Evolutionary conservation across 2,113 vertebrate species (phyloP).

Genomic region (Peromyscus polionotus): DNA sequence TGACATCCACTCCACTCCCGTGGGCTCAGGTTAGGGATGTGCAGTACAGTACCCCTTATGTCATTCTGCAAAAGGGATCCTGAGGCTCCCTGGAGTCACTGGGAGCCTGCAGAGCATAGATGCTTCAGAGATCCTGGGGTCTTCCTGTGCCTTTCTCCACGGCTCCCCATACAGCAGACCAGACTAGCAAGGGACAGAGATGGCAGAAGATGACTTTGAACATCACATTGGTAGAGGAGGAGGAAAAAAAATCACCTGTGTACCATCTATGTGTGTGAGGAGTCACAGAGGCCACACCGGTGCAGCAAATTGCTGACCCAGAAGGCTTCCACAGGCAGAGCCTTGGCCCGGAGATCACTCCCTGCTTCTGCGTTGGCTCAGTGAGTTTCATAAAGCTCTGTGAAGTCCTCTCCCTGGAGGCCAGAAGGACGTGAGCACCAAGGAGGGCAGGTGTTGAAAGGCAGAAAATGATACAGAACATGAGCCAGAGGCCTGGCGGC

Average conservation of each 20-base stretch:
- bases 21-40: background rate
- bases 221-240: background rate
- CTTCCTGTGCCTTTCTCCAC: background rate
- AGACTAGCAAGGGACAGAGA: background rate
- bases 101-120: background rate
- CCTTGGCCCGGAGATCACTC: background rate
- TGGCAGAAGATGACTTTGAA: background rate
- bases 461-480: accelerated
- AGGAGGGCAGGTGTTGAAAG: background rate
- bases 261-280: background rate
- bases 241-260: background rate
- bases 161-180: background rate
- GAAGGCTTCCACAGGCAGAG: background rate
- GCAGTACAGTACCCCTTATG: background rate
- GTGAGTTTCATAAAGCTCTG: background rate
- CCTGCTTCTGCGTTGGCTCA: background rate
- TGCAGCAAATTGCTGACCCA: background rate
- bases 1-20: background rate
- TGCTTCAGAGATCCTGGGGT: background rate
- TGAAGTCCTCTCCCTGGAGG: background rate
- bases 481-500: background rate
- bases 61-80: background rate
- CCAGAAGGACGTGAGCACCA: background rate
- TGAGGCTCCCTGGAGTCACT: background rate
- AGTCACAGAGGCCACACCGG: background rate